Percentiles rank a stretch among this genome's conserved stretches.
These are phyloP conservation scores for Amphilophus citrinellus DNA, from an alignment of 2,113 vertebrate species.

Conservation along the genomic window DNA sequence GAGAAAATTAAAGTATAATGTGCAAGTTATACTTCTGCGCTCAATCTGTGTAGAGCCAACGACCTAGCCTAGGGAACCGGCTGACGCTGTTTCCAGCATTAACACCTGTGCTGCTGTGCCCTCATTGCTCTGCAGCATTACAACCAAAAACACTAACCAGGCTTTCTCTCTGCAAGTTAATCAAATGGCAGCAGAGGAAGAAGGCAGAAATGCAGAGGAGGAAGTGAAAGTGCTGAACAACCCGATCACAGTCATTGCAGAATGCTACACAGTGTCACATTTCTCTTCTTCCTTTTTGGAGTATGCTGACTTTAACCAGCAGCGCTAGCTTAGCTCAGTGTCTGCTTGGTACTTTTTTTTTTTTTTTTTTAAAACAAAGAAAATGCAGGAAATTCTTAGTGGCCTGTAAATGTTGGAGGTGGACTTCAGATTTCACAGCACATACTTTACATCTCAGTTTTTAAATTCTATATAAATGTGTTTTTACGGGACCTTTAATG, in stretches of 20 bases:
- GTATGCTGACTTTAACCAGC: neutral
- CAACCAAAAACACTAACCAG: neutral
- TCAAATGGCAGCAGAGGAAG: neutral
- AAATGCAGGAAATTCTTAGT: neutral
- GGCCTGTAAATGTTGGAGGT: neutral
- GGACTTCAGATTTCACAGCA: neutral
- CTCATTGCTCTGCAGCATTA: neutral
- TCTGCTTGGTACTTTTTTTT: neutral
- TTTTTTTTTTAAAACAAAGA: neutral
- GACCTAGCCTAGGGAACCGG: no score
- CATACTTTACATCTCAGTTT: neutral
- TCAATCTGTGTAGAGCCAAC: no score
- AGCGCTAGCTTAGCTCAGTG: neutral
- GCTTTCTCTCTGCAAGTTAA: fast-evolving
- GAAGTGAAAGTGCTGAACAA: neutral
- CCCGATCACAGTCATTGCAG: neutral
- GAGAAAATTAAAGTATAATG: neutral
- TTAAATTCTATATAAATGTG: neutral
- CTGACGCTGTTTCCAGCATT: no score
- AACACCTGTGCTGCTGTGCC: no score
- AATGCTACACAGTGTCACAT: neutral
- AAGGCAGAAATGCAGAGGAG: neutral
- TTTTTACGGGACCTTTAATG: neutral
- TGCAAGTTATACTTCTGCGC: no score
- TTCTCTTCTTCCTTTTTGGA: neutral